Conservation (phyloP, 2,888 invertebrate genomes). For the Dicyrtoma fusca region DNA sequence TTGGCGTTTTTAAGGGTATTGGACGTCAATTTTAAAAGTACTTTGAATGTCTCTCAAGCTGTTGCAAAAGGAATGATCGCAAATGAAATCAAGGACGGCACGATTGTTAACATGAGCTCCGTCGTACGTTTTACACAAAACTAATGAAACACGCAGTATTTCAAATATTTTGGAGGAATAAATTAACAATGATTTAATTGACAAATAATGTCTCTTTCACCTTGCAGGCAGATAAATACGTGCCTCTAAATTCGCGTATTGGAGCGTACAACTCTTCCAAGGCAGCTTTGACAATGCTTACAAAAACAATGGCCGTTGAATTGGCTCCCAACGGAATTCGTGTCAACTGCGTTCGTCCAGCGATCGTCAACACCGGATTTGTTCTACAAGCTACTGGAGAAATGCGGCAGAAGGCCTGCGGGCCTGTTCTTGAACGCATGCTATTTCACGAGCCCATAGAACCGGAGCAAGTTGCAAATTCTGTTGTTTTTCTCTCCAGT, state of each 20-base stretch:
- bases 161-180: neutral
- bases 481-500: constrained; percentile 13
- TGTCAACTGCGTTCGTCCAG: constrained; percentile 18
- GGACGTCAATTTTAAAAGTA: neutral
- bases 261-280: constrained; percentile 8
- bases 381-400: neutral
- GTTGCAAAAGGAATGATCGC: neutral
- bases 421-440: neutral
- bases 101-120: neutral
- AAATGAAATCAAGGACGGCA: neutral
- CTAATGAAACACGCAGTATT: neutral
- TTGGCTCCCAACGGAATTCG: constrained; percentile 14
- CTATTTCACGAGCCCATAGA: neutral
- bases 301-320: constrained; percentile 12
- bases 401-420: neutral
- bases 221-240: neutral
- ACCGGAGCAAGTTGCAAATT: constrained; percentile 9
- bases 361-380: neutral
- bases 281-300: constrained; percentile 3
- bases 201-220: neutral
- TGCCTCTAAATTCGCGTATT: too few species aligned
- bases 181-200: neutral
- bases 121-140: neutral
- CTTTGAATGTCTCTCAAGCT: neutral
- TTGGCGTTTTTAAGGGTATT: too few species aligned